Conservation (phyloP, 2,888 invertebrate genomes). For the Melieria picta region DNA sequence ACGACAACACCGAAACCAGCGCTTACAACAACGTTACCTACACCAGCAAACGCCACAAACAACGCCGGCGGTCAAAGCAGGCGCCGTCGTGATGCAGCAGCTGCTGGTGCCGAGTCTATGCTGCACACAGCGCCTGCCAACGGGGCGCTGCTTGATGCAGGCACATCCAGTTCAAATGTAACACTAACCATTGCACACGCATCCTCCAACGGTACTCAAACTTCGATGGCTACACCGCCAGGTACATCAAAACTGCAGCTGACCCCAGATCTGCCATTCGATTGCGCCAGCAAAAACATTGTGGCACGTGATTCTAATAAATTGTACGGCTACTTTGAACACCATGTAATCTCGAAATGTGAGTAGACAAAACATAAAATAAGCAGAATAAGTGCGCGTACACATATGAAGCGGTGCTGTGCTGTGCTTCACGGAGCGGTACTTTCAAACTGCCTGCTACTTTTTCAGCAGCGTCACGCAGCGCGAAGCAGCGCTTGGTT, state of each 20-base stretch:
- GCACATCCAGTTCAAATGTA: neutral
- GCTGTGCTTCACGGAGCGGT: too few species aligned
- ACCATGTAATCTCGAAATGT: constrained; percentile 76
- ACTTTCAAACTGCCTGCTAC: too few species aligned
- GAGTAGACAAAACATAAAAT: neutral
- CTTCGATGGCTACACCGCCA: too few species aligned
- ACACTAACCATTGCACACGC: too few species aligned
- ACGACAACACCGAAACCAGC: constrained; percentile 59
- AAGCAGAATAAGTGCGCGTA: too few species aligned
- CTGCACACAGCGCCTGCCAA: constrained; percentile 50
- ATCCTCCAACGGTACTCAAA: too few species aligned
- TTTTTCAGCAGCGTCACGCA: too few species aligned
- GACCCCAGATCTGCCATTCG: constrained; percentile 46
- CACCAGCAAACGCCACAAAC: constrained; percentile 21
- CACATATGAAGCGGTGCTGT: too few species aligned
- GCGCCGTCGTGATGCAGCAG: constrained; percentile 48
- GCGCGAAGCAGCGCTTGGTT: too few species aligned
- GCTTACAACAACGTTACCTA: constrained; percentile 1
- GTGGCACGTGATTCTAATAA: constrained; percentile 74
- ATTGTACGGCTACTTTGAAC: constrained; percentile 79
- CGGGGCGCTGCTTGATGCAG: constrained; percentile 52
- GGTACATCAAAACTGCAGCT: constrained; percentile 29
- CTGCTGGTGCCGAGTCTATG: constrained; percentile 17
- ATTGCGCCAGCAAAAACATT: constrained; percentile 71
- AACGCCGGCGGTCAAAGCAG: neutral